These are phyloP conservation scores for Megaptera novaeangliae DNA, from an alignment of 2,113 vertebrate species.

Conservation along the genomic window DNA sequence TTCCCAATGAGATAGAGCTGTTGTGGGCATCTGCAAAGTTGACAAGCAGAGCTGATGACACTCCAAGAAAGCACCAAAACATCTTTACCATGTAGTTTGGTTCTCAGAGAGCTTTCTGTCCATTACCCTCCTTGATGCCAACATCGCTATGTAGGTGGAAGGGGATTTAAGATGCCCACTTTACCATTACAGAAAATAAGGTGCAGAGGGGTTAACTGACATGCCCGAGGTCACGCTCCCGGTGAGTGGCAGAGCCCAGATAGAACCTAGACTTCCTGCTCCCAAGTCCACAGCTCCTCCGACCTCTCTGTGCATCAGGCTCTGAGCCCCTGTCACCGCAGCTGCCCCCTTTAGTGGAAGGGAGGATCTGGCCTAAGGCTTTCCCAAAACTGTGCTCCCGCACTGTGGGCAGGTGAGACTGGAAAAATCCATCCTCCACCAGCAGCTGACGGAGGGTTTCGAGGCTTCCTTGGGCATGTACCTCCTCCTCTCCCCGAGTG, in stretches of 20 bases:
- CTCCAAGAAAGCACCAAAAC: not conserved
- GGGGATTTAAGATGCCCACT: not conserved
- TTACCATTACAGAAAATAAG: not conserved
- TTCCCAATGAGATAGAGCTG: not conserved
- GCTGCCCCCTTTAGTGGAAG: not conserved
- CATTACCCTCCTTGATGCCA: not conserved
- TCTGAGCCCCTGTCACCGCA: not conserved
- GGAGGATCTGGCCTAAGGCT: not conserved
- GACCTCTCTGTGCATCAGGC: not conserved
- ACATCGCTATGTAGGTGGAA: not conserved
- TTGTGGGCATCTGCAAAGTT: not conserved
- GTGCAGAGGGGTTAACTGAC: no score
- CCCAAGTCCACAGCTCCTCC: not conserved
- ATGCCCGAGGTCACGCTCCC: rapidly evolving
- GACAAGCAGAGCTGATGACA: not conserved
- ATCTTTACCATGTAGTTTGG: not conserved
- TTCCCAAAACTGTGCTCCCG: not conserved
- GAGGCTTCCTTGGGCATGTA: not conserved
- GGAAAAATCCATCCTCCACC: not conserved
- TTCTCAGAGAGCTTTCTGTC: not conserved
- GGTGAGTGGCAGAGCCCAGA: not conserved
- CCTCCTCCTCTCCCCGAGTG: not conserved
- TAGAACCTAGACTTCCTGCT: not conserved
- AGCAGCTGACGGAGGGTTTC: not conserved
- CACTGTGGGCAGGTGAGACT: not conserved